These are phyloP conservation scores for Hydrotaea cyrtoneurina DNA, from an alignment of 2,888 invertebrate genomes.

Conservation along the genomic window DNA sequence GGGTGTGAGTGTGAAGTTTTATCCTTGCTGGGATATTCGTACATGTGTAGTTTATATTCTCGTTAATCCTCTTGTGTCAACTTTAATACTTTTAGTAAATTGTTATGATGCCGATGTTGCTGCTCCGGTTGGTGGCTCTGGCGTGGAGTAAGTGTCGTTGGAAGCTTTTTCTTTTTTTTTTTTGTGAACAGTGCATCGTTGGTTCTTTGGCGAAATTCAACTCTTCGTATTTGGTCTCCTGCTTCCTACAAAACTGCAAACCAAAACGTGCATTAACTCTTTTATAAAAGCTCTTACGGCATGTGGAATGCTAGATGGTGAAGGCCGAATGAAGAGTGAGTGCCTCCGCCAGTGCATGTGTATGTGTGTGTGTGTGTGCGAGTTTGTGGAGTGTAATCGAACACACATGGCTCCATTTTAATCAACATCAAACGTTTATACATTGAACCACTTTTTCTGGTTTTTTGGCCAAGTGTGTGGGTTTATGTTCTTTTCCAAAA, in stretches of 20 bases:
- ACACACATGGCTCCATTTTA: conserved; percentile 70
- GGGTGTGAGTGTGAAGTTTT: background rate
- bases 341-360: background rate
- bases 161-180: background rate
- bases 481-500: conserved; percentile 43
- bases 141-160: background rate
- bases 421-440: conserved; percentile 68
- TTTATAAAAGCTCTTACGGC: conserved; percentile 60
- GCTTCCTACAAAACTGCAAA: background rate
- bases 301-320: background rate
- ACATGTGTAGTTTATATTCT: conserved; percentile 58
- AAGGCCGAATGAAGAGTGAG: background rate
- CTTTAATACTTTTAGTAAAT: conserved; percentile 71
- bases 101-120: conserved; percentile 64
- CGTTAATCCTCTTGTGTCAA: conserved; percentile 70
- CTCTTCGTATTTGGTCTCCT: conserved; percentile 24
- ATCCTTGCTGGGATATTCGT: background rate
- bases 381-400: conserved; percentile 62
- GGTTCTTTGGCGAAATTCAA: no score
- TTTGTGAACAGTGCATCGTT: no score
- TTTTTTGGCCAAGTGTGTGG: conserved; percentile 4
- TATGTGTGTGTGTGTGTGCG: no score
- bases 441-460: conserved; percentile 28
- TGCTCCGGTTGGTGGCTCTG: conserved; percentile 5
- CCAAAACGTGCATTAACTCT: conserved; percentile 62